Percentiles rank a stretch among this genome's conserved stretches.
Evolutionary conservation across 2,113 vertebrate genomes (phyloP).

Genomic region (Forbesichthys papilliferus): DNA sequence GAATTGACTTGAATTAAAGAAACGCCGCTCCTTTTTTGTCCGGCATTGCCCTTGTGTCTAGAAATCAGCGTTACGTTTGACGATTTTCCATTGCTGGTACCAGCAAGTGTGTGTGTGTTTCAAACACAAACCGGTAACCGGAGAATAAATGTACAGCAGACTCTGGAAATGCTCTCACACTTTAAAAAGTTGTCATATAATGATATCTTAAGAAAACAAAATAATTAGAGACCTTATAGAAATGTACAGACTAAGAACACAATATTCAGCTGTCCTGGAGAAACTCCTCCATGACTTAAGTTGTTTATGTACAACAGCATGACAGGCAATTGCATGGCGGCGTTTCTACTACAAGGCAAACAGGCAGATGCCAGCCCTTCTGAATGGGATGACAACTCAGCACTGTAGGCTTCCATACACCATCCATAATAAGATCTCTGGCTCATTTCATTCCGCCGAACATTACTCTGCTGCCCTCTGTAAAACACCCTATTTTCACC

Average conservation of each 20-base stretch:
- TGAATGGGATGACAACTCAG: constrained; percentile 55
- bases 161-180: not conserved
- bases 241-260: not conserved
- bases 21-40: not conserved
- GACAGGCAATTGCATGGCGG: constrained; percentile 25
- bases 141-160: no score
- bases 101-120: no score
- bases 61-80: no score
- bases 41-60: no score
- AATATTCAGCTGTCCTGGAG: not conserved
- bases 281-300: not conserved
- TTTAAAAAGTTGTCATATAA: not conserved
- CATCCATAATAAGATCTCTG: constrained; percentile 70
- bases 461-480: constrained; percentile 59
- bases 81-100: no score
- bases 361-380: constrained; percentile 47
- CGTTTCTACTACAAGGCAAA: constrained; percentile 49
- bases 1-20: not conserved
- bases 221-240: no score
- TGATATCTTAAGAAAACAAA: not conserved
- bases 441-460: constrained; percentile 73
- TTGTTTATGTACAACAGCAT: constrained; percentile 28
- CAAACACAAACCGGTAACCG: no score
- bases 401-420: constrained; percentile 39
- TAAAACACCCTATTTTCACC: constrained; percentile 74